Base-by-base conservation (phyloP, 2,888 invertebrate genomes). In the Xanthorhoe designata region DNA sequence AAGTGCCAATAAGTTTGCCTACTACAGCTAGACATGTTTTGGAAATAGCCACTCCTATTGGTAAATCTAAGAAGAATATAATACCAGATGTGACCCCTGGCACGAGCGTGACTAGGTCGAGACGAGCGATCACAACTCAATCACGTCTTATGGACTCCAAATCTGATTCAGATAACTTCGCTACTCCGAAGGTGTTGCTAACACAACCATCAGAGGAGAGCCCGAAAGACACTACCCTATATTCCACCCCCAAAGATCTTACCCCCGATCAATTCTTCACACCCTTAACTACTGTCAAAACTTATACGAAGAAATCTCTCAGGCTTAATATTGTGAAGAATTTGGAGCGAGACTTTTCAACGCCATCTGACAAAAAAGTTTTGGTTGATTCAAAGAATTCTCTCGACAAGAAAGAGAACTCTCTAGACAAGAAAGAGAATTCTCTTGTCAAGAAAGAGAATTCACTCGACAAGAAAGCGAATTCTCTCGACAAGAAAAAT, bases 211-310 rank as follows among this genome's bases (percentile, higher is more conserved):
- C 74, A 3, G n/a, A 56, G 18, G 65, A 66, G 0, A 75, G 76
- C 0, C 78, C 78, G 0, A 79, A n/a, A n/a, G n/a, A 74, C 0
- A 55, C 51, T 0, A 59, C 19, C 0, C 80, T 83, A 6, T 90
- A 88, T 42, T 85, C 81, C 59, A 92, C 91, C 0, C 92, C 91
- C 0, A 88, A 88, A 0, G 76, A 78, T 0, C 79, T 81, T 0
- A 86, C 87, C 0, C 80, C 80, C 0, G 89, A 92, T 13, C 76
- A 83, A 7, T 92, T 90, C 56, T 91, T 90, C 70, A 91, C 92
- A 0, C 92, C 92, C 0, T 71, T 87, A 74, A 82, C 88, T 0
- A 81, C 85, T 0, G 53, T 89, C 0, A 91, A 86, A 66, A 91
- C 90, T 0, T 91, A 91, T 45, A 68, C 83, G 0, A 86, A 85